Base-by-base conservation (phyloP, 2,113 vertebrate species). In the Capricornis sumatraensis region DNA sequence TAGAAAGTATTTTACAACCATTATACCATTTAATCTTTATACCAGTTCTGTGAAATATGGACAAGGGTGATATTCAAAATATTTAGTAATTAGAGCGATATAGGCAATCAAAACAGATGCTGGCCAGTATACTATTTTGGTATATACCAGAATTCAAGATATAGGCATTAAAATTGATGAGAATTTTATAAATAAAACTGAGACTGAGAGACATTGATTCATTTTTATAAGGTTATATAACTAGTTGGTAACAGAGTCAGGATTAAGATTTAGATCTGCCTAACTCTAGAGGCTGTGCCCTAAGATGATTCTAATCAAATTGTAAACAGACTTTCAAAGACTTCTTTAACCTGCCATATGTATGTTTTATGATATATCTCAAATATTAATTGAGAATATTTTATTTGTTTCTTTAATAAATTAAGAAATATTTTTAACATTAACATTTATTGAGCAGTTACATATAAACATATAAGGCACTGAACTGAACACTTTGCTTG, bases 361-460 rank as follows among this genome's bases (percentile, higher is more conserved):
- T 47, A 50, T 91, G 50, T 92, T 88, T 85, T 79, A 58, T 85
- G 36, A 62, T 84, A 76, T 67, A 78, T 28, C 47, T 87, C 82
- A 94, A 71, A 55, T 71, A 76, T 71, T 93, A 93, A 95, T 62
- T 87, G 60, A 43, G 27, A 85, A 67, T 87, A 91, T 64, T 96
- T 95, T 85, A 85, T 76, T 78, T 74, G 7, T 12, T 71, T 71
- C 21, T 84, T 87, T 30, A 89, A 58, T 81, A 97, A 47, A 82
- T 60, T 71, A 57, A 57, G 55, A 25, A 57, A 57, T 57, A 57
- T 57, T 57, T 57, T 27, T 57, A 57, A 25, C 9, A 57, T 57
- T 57, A 57, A 25, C 55, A 25, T 25, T 57, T 25, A 25, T 57
- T 25, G 23, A 25, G 55, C 55, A 57, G 55, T 57, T 57, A 57